Evolutionary conservation across 2,113 vertebrate species (phyloP).

Genomic region (Nansenia antarctica): DNA sequence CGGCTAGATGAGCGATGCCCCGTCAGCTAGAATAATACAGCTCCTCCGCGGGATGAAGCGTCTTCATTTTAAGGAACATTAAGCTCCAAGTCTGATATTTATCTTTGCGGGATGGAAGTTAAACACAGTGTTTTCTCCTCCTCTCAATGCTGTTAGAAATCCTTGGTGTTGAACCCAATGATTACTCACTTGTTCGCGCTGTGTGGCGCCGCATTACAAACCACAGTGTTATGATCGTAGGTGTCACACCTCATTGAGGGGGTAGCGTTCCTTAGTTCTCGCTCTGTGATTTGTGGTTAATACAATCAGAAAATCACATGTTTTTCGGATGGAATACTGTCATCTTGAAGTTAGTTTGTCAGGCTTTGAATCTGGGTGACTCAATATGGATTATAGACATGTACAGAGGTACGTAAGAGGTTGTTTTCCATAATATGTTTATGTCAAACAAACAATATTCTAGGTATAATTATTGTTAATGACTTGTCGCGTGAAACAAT

Average conservation of each 20-base stretch:
- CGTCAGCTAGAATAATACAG: slow-evolving; percentile 54
- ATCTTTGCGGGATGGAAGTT: slow-evolving; percentile 38
- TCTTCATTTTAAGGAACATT: slow-evolving; percentile 68
- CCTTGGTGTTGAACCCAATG: background rate
- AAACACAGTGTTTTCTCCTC: slow-evolving; percentile 8
- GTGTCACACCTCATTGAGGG: background rate
- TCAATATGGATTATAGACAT: background rate
- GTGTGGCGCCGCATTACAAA: too few species aligned
- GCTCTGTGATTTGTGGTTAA: too few species aligned
- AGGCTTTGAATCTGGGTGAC: background rate
- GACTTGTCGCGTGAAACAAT: background rate
- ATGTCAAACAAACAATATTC: background rate
- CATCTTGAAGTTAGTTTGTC: background rate
- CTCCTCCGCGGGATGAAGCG: slow-evolving; percentile 44
- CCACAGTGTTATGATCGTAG: background rate
- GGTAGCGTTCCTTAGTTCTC: background rate
- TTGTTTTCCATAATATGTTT: background rate
- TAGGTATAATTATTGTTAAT: background rate
- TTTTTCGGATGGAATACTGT: background rate
- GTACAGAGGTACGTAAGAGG: background rate
- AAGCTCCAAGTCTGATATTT: slow-evolving; percentile 48
- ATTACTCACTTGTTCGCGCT: too few species aligned
- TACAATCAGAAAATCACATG: background rate
- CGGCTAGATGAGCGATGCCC: slow-evolving; percentile 49
- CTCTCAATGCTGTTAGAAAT: slow-evolving; percentile 2